These are phyloP conservation scores for Eupithecia vulgata DNA, from an alignment of 2,888 invertebrate species.

Conservation along the genomic window DNA sequence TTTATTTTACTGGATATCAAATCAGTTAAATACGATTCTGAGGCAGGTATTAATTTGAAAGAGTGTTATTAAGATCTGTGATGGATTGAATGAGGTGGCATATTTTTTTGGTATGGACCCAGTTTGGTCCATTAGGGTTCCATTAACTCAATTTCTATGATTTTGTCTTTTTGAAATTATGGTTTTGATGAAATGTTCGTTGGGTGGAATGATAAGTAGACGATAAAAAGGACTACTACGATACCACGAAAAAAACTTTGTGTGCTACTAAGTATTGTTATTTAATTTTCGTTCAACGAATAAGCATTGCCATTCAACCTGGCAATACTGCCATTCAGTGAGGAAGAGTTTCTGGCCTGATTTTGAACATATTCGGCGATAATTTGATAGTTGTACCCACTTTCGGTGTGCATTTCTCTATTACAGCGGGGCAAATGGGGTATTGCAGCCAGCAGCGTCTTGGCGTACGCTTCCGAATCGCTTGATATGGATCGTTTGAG, in stretches of 20 bases:
- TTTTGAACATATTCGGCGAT: too few relatives aligned
- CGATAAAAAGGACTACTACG: not conserved
- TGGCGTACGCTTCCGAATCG: too few relatives aligned
- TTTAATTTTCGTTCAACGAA: too few relatives aligned
- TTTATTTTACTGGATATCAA: conserved; percentile 51
- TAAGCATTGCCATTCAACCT: too few relatives aligned
- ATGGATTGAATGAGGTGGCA: conserved; percentile 80
- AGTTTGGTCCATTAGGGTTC: conserved; percentile 48
- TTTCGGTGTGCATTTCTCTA: too few relatives aligned
- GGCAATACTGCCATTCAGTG: too few relatives aligned
- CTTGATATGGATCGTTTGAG: too few relatives aligned
- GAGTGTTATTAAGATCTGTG: conserved; percentile 78
- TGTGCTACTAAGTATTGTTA: too few relatives aligned
- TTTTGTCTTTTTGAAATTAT: conserved; percentile 29
- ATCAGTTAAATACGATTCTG: conserved; percentile 67
- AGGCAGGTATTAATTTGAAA: conserved; percentile 81
- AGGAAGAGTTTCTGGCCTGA: too few relatives aligned
- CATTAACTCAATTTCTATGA: conserved; percentile 36
- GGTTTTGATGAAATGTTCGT: conserved; percentile 23
- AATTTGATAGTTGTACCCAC: too few relatives aligned
- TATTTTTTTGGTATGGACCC: conserved; percentile 52
- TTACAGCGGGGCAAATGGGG: too few relatives aligned
- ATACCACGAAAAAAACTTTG: not conserved
- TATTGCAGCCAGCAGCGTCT: too few relatives aligned
- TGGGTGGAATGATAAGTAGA: conserved; percentile 16